Percentiles rank a stretch among this genome's conserved stretches.
These are phyloP conservation scores for Poecilia gillii DNA, from an alignment of 2,797 vertebrate species.

Conservation along the genomic window DNA sequence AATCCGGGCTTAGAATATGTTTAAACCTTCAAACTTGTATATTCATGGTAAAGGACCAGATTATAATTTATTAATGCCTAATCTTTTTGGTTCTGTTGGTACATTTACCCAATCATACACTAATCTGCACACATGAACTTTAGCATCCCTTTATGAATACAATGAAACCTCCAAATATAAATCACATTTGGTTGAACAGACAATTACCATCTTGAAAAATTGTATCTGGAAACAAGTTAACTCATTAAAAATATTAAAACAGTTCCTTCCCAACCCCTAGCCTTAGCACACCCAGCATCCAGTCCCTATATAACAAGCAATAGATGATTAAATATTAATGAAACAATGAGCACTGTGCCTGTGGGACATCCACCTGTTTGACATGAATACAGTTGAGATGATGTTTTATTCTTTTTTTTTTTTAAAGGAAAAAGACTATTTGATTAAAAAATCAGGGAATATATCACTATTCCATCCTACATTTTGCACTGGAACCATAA, in stretches of 20 bases:
- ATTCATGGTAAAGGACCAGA: not conserved
- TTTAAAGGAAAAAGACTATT: not conserved
- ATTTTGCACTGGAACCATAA: not conserved
- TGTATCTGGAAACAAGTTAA: not conserved
- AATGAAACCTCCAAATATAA: not conserved
- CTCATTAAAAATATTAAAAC: not conserved
- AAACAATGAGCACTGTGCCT: not conserved
- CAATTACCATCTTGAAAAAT: not conserved
- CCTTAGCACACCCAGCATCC: not conserved
- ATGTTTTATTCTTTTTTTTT: not conserved
- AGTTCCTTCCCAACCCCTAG: not conserved
- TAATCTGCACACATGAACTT: not conserved
- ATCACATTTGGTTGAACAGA: not conserved
- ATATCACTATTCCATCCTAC: not conserved
- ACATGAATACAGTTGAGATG: not conserved
- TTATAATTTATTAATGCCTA: not conserved
- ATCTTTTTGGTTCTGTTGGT: too few relatives aligned
- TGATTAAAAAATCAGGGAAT: not conserved
- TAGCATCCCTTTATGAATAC: not conserved
- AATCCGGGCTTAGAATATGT: not conserved
- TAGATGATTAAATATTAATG: not conserved
- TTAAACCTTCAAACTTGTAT: not conserved
- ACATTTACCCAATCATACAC: not conserved
- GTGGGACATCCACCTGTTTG: not conserved
- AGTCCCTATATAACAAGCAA: not conserved